Evolutionary conservation across 2,113 vertebrate genomes (phyloP).

Genomic region (Herpailurus yagouaroundi): DNA sequence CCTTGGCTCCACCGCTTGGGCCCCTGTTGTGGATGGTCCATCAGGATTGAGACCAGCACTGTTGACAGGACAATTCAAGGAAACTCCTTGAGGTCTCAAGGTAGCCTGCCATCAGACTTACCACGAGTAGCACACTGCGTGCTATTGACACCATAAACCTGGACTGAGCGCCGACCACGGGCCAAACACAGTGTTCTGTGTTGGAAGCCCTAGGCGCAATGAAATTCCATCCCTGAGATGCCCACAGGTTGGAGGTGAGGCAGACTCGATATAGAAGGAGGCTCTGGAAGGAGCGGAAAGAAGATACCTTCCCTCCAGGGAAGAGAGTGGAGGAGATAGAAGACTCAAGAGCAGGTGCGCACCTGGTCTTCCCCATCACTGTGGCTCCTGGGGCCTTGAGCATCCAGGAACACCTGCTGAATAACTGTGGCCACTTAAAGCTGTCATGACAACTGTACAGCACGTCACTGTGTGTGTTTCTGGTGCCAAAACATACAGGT

Average conservation of each 20-base stretch:
- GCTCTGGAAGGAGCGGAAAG: not conserved
- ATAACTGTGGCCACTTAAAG: not conserved
- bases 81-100: not conserved
- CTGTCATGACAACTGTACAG: fast-evolving
- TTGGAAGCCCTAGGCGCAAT: fast-evolving
- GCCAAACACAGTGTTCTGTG: fast-evolving
- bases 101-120: not conserved
- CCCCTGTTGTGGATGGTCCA: not conserved
- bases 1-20: not conserved
- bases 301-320: not conserved
- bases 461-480: not conserved
- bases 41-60: not conserved
- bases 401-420: not conserved
- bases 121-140: not conserved
- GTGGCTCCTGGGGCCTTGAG: not conserved
- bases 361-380: fast-evolving
- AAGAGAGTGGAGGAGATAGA: fast-evolving
- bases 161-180: fast-evolving
- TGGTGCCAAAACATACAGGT: not conserved
- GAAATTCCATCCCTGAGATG: not conserved
- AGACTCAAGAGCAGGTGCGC: fast-evolving
- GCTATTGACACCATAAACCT: too few species aligned
- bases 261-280: not conserved
- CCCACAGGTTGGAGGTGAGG: not conserved
- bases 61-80: not conserved